These are phyloP conservation scores for Meloidogyne chitwoodi DNA, from an alignment of 1,140 invertebrate genomes.

Conservation along the genomic window DNA sequence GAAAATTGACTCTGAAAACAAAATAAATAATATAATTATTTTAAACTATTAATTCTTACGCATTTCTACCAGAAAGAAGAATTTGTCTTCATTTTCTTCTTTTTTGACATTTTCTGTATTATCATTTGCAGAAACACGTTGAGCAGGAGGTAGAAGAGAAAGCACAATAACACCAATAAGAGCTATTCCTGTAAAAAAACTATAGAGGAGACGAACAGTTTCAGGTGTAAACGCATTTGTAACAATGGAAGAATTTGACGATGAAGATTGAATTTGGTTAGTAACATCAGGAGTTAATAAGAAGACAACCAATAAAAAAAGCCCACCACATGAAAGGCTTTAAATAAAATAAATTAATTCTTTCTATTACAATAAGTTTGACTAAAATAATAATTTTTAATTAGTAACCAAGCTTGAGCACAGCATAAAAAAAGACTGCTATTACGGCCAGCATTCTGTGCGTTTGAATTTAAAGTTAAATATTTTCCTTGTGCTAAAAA, in stretches of 20 bases:
- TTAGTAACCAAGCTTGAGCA: constrained; percentile 35
- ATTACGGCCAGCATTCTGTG: constrained; percentile 30
- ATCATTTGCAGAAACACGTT: background rate
- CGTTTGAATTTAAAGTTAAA: constrained; percentile 40
- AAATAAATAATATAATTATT: background rate
- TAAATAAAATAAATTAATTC: background rate
- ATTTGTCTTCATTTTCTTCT: background rate
- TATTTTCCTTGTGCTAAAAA: constrained; percentile 52
- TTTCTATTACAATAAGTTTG: too few species aligned
- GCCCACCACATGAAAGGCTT: constrained; percentile 14
- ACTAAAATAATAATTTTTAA: background rate
- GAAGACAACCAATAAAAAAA: constrained; percentile 10
- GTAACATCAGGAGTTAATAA: background rate
- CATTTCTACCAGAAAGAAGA: background rate
- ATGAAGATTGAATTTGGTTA: background rate
- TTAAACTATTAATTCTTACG: background rate
- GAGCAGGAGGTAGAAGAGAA: constrained; percentile 1
- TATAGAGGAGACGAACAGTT: constrained; percentile 18
- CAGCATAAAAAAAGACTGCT: constrained; percentile 48
- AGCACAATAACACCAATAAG: constrained; percentile 19
- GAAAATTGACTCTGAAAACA: constrained; percentile 12
- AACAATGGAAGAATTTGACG: background rate
- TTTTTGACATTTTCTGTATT: background rate
- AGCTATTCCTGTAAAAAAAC: constrained; percentile 23
- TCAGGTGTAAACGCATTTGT: background rate